These are phyloP conservation scores for Chanos chanos DNA, from an alignment of 2,797 vertebrate genomes.

Conservation along the genomic window DNA sequence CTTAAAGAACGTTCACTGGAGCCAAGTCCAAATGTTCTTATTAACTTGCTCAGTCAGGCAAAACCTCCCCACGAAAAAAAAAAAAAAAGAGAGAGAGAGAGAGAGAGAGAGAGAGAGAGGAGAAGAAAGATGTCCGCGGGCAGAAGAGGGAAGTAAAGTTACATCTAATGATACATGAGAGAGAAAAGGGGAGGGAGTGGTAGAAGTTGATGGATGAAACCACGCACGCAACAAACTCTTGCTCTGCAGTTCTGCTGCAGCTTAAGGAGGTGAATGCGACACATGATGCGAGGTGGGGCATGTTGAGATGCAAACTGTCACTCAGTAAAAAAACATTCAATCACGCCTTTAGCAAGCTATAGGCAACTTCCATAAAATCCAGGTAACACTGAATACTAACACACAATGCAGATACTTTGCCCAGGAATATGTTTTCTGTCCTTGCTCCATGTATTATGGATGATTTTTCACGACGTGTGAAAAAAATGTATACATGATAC, in stretches of 20 bases:
- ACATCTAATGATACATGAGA: background rate
- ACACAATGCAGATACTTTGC: too few relatives aligned
- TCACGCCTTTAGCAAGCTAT: background rate
- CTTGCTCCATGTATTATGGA: too few relatives aligned
- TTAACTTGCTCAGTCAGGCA: conserved; percentile 40
- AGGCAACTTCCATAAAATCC: too few relatives aligned
- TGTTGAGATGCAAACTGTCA: background rate
- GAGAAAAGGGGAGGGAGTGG: too few relatives aligned
- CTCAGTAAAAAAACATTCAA: too few relatives aligned
- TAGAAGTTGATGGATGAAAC: background rate
- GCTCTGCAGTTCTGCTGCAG: background rate
- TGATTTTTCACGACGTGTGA: too few relatives aligned
- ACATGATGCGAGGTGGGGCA: background rate
- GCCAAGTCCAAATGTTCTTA: conserved; percentile 38
- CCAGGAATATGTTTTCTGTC: too few relatives aligned
- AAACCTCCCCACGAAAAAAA: conserved; percentile 25
- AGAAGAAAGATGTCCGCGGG: background rate
- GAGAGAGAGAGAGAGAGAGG: background rate
- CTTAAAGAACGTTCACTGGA: conserved; percentile 20
- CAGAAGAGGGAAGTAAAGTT: background rate
- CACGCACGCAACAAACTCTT: too few relatives aligned
- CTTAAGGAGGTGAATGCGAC: background rate
- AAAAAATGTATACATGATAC: too few relatives aligned
- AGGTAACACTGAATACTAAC: too few relatives aligned
- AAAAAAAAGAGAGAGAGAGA: conserved; percentile 27